Percentiles rank a stretch among this genome's conserved stretches.
Evolutionary conservation across 2,888 invertebrate species (phyloP).

Genomic region (Teleogryllus oceanicus): DNA sequence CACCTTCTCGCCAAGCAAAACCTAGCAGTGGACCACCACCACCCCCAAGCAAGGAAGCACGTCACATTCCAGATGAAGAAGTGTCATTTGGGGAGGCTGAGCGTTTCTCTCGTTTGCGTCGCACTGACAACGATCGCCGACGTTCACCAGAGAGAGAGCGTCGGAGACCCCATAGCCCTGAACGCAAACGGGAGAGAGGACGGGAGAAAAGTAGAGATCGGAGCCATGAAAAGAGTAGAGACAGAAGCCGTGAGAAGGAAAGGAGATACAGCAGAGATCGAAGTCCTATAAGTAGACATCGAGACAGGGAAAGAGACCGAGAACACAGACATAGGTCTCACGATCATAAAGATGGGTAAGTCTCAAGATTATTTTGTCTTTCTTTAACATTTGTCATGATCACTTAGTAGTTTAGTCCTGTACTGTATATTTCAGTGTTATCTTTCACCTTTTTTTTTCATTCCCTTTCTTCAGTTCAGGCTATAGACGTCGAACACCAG

Average conservation of each 20-base stretch:
- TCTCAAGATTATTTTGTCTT: conserved; percentile 18
- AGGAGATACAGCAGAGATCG: conserved; percentile 41
- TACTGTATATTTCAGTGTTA: not conserved
- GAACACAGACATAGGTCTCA: conserved; percentile 43
- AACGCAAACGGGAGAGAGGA: conserved; percentile 27
- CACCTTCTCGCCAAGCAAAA: conserved; percentile 40
- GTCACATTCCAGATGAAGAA: conserved; percentile 48
- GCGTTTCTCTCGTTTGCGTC: conserved; percentile 37
- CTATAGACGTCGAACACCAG: conserved; percentile 27
- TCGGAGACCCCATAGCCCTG: conserved; percentile 37
- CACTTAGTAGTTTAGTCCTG: not conserved
- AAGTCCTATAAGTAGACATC: conserved; percentile 39
- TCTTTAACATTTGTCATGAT: not conserved
- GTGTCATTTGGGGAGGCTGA: conserved; percentile 50
- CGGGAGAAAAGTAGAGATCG: conserved; percentile 43
- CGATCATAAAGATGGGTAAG: conserved; percentile 45
- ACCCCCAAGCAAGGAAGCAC: conserved; percentile 39
- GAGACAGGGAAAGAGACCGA: conserved; percentile 43
- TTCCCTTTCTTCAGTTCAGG: conserved; percentile 24
- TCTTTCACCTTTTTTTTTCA: not conserved
- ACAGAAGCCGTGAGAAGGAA: conserved; percentile 38
- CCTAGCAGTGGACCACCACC: conserved; percentile 41
- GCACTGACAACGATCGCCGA: conserved; percentile 29
- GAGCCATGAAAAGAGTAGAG: conserved; percentile 45
- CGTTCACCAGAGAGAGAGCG: conserved; percentile 35